A percentile compares a stretch with the other conserved stretches of the same genome.
phyloP scores from a whole-genome alignment of 2,113 vertebrate genomes.

The Prolemur simus region DNA sequence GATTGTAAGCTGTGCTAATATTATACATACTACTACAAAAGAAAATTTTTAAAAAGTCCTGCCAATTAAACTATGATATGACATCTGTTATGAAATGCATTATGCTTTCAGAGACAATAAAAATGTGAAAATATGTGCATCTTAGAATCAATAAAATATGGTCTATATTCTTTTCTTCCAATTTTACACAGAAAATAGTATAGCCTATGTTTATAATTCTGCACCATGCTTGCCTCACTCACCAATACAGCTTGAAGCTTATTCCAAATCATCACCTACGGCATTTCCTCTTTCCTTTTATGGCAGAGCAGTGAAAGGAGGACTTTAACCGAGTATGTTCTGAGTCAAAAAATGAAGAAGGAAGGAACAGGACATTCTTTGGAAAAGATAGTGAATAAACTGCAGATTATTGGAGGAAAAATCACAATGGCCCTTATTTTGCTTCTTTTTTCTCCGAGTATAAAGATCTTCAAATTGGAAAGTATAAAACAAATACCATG shows the following conservation, averaged over 20 bases:
- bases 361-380: background rate
- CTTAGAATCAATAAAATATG: background rate
- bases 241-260: background rate
- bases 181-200: background rate
- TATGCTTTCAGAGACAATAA: background rate
- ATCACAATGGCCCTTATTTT: background rate
- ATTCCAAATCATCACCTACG: background rate
- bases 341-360: background rate
- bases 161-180: background rate
- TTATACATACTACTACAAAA: slow-evolving; percentile 2
- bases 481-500: background rate
- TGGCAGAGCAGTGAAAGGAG: background rate
- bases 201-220: background rate
- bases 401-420: background rate
- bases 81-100: background rate
- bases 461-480: slow-evolving; percentile 20
- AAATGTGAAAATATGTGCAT: background rate
- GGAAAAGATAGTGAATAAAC: background rate
- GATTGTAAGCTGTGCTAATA: background rate
- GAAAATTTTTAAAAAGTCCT: background rate
- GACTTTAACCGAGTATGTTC: background rate
- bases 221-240: background rate
- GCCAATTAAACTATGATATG: background rate
- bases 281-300: background rate
- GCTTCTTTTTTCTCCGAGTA: background rate